These are phyloP conservation scores for Sycobia sp. DNA, from an alignment of 1,140 invertebrate genomes.

Conservation along the genomic window DNA sequence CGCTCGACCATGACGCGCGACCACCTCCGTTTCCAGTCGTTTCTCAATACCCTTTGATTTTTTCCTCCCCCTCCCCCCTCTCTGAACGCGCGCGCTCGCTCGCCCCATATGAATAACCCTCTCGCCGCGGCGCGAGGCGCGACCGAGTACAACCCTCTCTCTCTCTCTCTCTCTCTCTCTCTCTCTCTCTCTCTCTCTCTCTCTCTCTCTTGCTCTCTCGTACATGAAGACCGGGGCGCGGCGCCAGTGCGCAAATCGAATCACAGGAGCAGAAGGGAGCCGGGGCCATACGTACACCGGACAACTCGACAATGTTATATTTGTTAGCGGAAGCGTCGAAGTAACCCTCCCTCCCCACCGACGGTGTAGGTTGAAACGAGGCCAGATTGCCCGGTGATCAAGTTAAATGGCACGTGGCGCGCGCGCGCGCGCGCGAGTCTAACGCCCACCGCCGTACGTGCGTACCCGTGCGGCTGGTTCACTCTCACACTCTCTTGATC, in stretches of 20 bases:
- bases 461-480: not conserved
- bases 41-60: slow-evolving; percentile 29
- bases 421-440: slow-evolving; percentile 30
- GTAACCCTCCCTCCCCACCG: not conserved
- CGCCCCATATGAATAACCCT: too few relatives aligned
- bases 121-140: too few relatives aligned
- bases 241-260: slow-evolving; percentile 54
- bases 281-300: slow-evolving; percentile 34
- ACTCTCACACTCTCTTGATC: too few relatives aligned
- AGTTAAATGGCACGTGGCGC: slow-evolving; percentile 62
- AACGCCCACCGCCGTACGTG: not conserved
- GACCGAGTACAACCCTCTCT: too few relatives aligned
- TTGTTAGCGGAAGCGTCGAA: slow-evolving; percentile 59
- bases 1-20: too few relatives aligned
- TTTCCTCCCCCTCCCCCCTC: not conserved
- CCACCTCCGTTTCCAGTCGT: not conserved
- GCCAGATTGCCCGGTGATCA: slow-evolving; percentile 63
- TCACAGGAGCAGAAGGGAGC: slow-evolving; percentile 44
- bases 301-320: slow-evolving; percentile 61
- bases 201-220: too few relatives aligned
- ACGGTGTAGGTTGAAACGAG: slow-evolving; percentile 58
- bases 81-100: too few relatives aligned
- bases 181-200: too few relatives aligned
- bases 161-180: too few relatives aligned
- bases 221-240: too few relatives aligned